These are phyloP conservation scores for Nasua narica DNA, from an alignment of 2,797 vertebrate species.

Conservation along the genomic window DNA sequence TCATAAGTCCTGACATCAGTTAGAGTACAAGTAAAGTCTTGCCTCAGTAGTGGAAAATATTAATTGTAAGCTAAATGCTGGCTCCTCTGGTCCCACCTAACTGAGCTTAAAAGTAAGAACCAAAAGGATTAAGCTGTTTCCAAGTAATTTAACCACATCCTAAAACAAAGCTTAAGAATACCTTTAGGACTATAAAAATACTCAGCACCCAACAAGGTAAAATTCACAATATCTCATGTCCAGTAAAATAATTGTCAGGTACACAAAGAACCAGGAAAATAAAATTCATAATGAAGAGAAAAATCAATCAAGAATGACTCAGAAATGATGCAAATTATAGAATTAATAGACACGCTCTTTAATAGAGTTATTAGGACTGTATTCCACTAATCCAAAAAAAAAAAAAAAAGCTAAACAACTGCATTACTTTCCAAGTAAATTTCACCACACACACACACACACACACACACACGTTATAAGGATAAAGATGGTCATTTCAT, in stretches of 20 bases:
- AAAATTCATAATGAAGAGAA: neutral
- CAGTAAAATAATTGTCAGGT: neutral
- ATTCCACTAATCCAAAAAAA: neutral
- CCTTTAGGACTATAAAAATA: neutral
- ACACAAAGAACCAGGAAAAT: neutral
- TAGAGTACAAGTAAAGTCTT: neutral
- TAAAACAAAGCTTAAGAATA: neutral
- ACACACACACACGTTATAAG: neutral
- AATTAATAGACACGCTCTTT: neutral
- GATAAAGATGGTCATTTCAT: neutral
- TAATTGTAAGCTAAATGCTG: neutral
- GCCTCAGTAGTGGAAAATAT: neutral
- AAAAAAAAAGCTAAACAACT: neutral
- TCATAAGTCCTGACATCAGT: neutral
- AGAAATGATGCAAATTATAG: neutral
- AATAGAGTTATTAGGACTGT: neutral
- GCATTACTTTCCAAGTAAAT: neutral
- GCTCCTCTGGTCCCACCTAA: neutral
- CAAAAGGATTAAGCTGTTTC: neutral
- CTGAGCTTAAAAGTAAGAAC: neutral
- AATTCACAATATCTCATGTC: neutral
- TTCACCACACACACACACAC: neutral
- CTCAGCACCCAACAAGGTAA: neutral
- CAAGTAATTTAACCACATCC: neutral
- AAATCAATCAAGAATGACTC: neutral